These are phyloP conservation scores for Chaetodon trifascialis DNA, from an alignment of 2,113 vertebrate species.

Conservation along the genomic window DNA sequence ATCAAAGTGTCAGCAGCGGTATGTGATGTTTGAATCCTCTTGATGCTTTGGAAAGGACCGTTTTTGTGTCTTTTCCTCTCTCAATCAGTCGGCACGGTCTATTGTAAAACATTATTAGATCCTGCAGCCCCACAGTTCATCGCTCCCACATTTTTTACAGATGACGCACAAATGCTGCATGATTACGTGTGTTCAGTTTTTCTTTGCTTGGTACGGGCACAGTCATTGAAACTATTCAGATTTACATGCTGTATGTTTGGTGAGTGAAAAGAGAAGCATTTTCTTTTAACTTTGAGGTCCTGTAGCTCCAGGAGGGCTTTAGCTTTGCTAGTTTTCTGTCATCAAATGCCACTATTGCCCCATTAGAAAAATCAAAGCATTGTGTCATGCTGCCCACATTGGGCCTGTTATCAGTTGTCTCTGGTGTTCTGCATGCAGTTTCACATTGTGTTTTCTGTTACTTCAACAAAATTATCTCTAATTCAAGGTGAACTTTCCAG, in stretches of 20 bases:
- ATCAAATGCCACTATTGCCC: background rate
- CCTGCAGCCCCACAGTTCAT: background rate
- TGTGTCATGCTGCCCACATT: too few relatives aligned
- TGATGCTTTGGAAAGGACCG: background rate
- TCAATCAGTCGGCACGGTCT: background rate
- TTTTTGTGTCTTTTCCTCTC: background rate
- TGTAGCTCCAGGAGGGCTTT: too few relatives aligned
- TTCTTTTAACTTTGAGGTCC: background rate
- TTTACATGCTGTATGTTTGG: background rate
- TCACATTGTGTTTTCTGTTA: too few relatives aligned
- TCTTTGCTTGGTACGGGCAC: background rate
- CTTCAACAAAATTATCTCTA: too few relatives aligned
- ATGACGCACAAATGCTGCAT: background rate
- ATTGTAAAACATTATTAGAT: background rate
- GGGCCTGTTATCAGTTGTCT: too few relatives aligned
- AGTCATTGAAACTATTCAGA: background rate
- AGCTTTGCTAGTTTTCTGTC: background rate
- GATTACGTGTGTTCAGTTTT: too few relatives aligned
- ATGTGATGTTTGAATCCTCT: background rate
- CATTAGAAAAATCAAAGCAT: background rate
- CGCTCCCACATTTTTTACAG: background rate
- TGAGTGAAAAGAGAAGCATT: background rate
- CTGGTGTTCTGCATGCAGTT: too few relatives aligned
- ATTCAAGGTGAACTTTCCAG: too few relatives aligned
- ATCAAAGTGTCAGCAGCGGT: background rate